Evolutionary conservation across 2,888 invertebrate genomes (phyloP), one percentile per base, ranked within the genome.

Genomic region (Phoenoteleia sp.): DNA sequence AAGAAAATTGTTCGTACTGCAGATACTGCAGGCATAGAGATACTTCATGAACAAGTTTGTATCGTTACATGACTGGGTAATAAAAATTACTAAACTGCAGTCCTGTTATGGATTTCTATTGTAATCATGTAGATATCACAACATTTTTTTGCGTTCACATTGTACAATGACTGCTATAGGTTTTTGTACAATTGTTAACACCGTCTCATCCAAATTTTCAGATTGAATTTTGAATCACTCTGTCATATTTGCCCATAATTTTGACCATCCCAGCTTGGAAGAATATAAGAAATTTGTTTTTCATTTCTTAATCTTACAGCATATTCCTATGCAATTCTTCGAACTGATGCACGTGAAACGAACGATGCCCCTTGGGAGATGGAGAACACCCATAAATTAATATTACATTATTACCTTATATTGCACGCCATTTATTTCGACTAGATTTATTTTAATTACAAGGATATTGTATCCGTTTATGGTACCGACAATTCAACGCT

Each of bases 111-210:
- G n/a, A n/a, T n/a, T n/a, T n/a, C n/a, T n/a, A n/a, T n/a, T n/a
- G n/a, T n/a, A n/a, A n/a, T n/a, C n/a, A n/a, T n/a, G n/a, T n/a
- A n/a, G n/a, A n/a, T n/a, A n/a, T n/a, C n/a, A n/a, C n/a, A n/a
- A n/a, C n/a, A n/a, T n/a, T n/a, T n/a, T n/a, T n/a, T n/a, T n/a
- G n/a, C n/a, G n/a, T n/a, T n/a, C n/a, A n/a, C n/a, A n/a, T n/a
- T 79, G 83, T 11, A 91, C 92, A 60, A 93, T 54, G 15, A 93
- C 85, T 76, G 83, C 86, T 25, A 84, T 60, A n/a, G 92, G 91
- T 45, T 84, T 87, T 49, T 91, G 89, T 0, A 92, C 92, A 11
- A 91, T 92, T 11, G 91, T 91, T 0, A 91, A 64, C 2, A 89
- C 91, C 9, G 88, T 91, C 77, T 92, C 90, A 75, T 91, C 91